Evolutionary conservation across 2,113 vertebrate genomes (phyloP), one percentile per base, ranked within the genome.

Genomic region (Etheostoma spectabile): DNA sequence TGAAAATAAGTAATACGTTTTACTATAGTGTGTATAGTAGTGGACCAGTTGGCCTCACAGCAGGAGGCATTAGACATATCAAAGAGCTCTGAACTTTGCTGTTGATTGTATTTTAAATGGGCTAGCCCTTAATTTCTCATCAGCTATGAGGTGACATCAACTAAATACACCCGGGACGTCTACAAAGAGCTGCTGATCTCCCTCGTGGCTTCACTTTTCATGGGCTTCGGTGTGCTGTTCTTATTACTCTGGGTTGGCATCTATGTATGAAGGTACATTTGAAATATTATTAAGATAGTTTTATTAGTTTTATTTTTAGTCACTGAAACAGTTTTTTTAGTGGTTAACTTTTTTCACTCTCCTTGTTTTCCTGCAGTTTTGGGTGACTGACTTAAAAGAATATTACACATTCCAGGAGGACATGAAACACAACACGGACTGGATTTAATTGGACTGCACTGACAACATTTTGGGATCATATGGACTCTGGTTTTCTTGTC

Each of bases 121-220:
- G 16, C 46, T 62, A 0, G 0, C 4, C 94, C 95, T 97, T 96
- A 95, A 96, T 93, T 33, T 30, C 8, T 12, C 0, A 1, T 84
- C 93, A 99, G 98, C 74, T 99, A 99, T 10, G 98, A 99, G 91
- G 98, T 99, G 57, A 99, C 98, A 0, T 99, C 98, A n/a, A 99
- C 98, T 72, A 99, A 99, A 88, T 99, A 99, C 95, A 99, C 98
- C 0, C 92, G 98, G 6, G 98, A 99, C 0, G 95, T 99, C 85
- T 99, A 99, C 94, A 99, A 99, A 91, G 98, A 99, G 94, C 96
- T 99, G 86, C 94, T 99, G 57, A 99, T 99, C 92, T 99, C 98
- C 1, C 93, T 99, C 33, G 98, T 99, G 86, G 98, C 98, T 5
- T 99, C 98, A 0, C 97, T 99, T 42, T 99, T 99, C 87, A 99